These are phyloP conservation scores for Himalopsyche anomala DNA, from an alignment of 2,888 invertebrate species.

Conservation along the genomic window DNA sequence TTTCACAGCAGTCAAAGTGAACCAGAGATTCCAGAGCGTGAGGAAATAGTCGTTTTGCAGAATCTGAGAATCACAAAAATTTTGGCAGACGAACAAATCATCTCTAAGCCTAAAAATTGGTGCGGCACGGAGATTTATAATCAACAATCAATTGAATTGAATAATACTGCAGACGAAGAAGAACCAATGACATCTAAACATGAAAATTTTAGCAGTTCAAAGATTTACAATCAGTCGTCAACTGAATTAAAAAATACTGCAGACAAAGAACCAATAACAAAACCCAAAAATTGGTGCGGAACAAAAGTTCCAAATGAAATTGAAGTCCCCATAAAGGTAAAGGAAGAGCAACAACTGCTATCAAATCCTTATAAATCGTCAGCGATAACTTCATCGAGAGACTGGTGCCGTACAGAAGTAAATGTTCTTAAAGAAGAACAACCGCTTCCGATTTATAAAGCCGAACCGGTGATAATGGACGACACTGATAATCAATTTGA, in stretches of 20 bases:
- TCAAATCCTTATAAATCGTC: not conserved
- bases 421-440: not conserved
- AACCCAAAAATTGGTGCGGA: not conserved
- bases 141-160: not conserved
- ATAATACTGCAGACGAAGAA: not conserved
- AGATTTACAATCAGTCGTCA: not conserved
- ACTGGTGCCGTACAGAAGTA: conserved; percentile 13
- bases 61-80: too few species aligned
- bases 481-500: conserved; percentile 61
- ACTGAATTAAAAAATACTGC: not conserved
- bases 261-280: not conserved
- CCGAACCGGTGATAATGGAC: conserved; percentile 57
- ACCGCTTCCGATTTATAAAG: conserved; percentile 49
- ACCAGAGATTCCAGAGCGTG: not conserved
- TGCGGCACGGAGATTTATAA: not conserved
- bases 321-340: not conserved
- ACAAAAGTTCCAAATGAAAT: not conserved
- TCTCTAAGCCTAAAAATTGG: not conserved
- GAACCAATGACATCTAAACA: not conserved
- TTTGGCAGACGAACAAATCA: too few species aligned
- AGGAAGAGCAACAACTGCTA: conserved; percentile 2
- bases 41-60: too few species aligned
- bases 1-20: not conserved
- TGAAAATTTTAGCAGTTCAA: not conserved
- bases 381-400: not conserved